phyloP scores from a whole-genome alignment of 2,888 invertebrate genomes.

The Mystacides longicornis region DNA sequence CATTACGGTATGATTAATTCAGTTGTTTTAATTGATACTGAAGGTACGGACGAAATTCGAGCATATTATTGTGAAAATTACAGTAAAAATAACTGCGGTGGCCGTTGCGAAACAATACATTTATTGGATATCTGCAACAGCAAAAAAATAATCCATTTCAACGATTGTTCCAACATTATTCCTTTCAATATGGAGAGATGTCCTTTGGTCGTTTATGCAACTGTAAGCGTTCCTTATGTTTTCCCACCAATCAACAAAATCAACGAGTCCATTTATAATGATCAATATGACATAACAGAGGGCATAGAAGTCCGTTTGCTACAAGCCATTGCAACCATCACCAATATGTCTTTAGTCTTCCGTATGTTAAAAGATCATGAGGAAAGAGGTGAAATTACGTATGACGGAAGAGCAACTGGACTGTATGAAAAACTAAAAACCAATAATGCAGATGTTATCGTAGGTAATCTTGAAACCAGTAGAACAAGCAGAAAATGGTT shows the following conservation, averaged over 20 bases:
- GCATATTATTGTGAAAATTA: constrained; percentile 46
- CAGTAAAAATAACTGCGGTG: constrained; percentile 40
- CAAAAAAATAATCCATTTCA: constrained; percentile 32
- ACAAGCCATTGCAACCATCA: constrained; percentile 42
- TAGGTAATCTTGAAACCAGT: constrained; percentile 46
- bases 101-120: constrained; percentile 38
- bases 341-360: constrained; percentile 41
- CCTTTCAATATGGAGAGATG: constrained; percentile 42
- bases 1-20: constrained; percentile 38
- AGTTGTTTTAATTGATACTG: constrained; percentile 40
- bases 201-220: constrained; percentile 40
- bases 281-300: constrained; percentile 37
- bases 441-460: constrained; percentile 38
- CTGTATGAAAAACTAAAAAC: constrained; percentile 36
- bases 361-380: constrained; percentile 38
- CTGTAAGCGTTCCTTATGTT: constrained; percentile 45
- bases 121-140: constrained; percentile 40
- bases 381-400: constrained; percentile 39
- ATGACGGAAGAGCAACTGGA: constrained; percentile 40
- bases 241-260: constrained; percentile 37
- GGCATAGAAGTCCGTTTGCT: constrained; percentile 44
- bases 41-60: constrained; percentile 34
- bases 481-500: constrained; percentile 41
- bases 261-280: constrained; percentile 29
- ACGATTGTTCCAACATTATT: constrained; percentile 37